phyloP scores from a whole-genome alignment of 2,113 vertebrate species.

The Engystomops pustulosus region DNA sequence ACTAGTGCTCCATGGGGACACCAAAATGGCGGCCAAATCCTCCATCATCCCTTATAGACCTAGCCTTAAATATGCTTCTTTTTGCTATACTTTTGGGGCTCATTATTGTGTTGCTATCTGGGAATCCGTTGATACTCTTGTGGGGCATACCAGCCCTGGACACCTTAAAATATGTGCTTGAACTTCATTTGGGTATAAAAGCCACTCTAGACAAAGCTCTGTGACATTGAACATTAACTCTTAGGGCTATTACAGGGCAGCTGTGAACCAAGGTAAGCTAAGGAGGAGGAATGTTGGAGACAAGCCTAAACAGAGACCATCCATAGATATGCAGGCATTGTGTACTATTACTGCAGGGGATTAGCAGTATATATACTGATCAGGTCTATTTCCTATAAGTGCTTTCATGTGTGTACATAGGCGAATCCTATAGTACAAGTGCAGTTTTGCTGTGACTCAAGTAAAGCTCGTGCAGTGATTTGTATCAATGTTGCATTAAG shows the following conservation, averaged over 20 bases:
- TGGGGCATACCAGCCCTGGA: too few relatives aligned
- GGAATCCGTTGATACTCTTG: too few relatives aligned
- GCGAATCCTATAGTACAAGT: neutral
- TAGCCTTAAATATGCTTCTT: too few relatives aligned
- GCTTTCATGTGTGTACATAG: constrained; percentile 14
- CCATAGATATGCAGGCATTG: neutral
- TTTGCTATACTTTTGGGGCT: too few relatives aligned
- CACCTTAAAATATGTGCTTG: neutral
- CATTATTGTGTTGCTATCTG: too few relatives aligned
- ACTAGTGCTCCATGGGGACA: too few relatives aligned
- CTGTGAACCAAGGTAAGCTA: constrained; percentile 20
- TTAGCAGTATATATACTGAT: neutral
- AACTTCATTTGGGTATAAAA: neutral
- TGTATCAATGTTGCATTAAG: neutral
- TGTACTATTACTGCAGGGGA: constrained; percentile 32
- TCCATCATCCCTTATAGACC: too few relatives aligned
- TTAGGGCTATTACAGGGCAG: neutral
- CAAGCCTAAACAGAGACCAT: constrained; percentile 53
- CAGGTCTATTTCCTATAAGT: neutral
- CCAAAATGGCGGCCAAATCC: too few relatives aligned
- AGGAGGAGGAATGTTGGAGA: constrained; percentile 51
- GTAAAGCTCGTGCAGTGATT: neutral
- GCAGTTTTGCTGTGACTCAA: neutral
- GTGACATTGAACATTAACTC: neutral
- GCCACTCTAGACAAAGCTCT: neutral